Percentiles rank a stretch among this genome's conserved stretches.
These are phyloP conservation scores for Drosophila kepulauana DNA, from an alignment of 1,140 invertebrate genomes.

Conservation along the genomic window DNA sequence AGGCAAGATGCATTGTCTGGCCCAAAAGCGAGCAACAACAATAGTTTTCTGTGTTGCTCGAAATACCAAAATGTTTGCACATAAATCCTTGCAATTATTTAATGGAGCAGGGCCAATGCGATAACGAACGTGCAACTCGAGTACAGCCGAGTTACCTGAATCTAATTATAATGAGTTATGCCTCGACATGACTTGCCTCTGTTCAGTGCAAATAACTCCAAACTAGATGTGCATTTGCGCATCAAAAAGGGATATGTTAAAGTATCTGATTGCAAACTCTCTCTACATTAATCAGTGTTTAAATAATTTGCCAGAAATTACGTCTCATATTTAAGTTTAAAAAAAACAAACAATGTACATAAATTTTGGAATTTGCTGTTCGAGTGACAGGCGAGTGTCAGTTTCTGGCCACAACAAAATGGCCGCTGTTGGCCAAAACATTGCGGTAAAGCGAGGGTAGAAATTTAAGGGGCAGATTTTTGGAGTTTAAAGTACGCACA, in stretches of 20 bases:
- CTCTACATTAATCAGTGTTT: slow-evolving; percentile 39
- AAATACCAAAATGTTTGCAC: slow-evolving; percentile 69
- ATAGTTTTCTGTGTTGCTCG: slow-evolving; percentile 56
- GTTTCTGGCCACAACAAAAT: slow-evolving; percentile 73
- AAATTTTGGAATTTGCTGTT: slow-evolving; percentile 37
- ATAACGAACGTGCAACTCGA: slow-evolving; percentile 45
- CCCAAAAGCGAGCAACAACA: slow-evolving; percentile 27
- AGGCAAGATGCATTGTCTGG: slow-evolving; percentile 68
- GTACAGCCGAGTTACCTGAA: slow-evolving; percentile 49
- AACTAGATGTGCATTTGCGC: slow-evolving; percentile 57
- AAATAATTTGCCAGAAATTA: slow-evolving; percentile 28
- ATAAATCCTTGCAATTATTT: slow-evolving; percentile 81
- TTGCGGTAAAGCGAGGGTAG: slow-evolving; percentile 60
- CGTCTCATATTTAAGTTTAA: background rate
- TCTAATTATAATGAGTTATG: slow-evolving; percentile 83
- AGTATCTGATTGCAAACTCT: background rate
- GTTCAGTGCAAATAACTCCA: slow-evolving; percentile 1
- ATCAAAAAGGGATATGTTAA: background rate
- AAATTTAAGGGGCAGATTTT: slow-evolving; percentile 5
- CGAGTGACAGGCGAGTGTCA: slow-evolving; percentile 73
- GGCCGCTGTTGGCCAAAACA: slow-evolving; percentile 72
- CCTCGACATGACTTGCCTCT: slow-evolving; percentile 48
- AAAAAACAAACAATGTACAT: slow-evolving; percentile 38
- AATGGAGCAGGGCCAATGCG: slow-evolving; percentile 66
- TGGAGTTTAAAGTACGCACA: background rate